phyloP scores from a whole-genome alignment of 2,113 vertebrate species.

The Malurus alboscapulatus region DNA sequence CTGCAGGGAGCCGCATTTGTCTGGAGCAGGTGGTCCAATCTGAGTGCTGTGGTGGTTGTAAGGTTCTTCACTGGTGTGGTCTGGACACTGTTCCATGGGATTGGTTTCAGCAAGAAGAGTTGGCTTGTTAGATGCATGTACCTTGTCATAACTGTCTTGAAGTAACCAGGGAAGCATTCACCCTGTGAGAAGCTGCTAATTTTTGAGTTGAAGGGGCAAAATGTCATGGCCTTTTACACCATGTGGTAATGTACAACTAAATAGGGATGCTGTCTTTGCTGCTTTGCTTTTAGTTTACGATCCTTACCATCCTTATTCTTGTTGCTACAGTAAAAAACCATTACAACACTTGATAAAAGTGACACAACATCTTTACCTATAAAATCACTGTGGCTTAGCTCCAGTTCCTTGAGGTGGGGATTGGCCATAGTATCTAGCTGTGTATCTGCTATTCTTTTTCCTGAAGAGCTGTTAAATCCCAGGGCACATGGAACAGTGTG shows the following conservation, averaged over 20 bases:
- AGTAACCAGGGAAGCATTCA: not conserved
- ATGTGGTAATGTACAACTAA: not conserved
- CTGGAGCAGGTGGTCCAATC: not conserved
- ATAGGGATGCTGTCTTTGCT: not conserved
- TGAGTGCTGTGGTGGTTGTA: not conserved
- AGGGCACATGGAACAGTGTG: not conserved
- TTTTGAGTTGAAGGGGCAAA: conserved; percentile 36
- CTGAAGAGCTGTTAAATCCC: not conserved
- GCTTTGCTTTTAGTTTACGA: not conserved
- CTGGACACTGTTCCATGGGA: not conserved
- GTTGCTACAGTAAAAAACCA: not conserved
- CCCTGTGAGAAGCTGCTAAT: conserved; percentile 38
- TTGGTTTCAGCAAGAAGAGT: not conserved
- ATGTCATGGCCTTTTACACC: conserved; percentile 30
- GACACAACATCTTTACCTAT: not conserved
- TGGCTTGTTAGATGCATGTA: not conserved
- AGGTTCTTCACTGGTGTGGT: not conserved
- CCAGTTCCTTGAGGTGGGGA: not conserved
- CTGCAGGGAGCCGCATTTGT: not conserved
- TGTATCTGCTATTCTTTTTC: not conserved
- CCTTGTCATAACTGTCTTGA: not conserved
- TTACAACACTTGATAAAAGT: not conserved
- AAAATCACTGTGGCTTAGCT: conserved; percentile 17
- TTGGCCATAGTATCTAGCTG: not conserved
- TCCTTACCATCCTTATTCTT: not conserved